Evolutionary conservation across 2,888 invertebrate species (phyloP).

Genomic region (Hoplodrina ambigua): DNA sequence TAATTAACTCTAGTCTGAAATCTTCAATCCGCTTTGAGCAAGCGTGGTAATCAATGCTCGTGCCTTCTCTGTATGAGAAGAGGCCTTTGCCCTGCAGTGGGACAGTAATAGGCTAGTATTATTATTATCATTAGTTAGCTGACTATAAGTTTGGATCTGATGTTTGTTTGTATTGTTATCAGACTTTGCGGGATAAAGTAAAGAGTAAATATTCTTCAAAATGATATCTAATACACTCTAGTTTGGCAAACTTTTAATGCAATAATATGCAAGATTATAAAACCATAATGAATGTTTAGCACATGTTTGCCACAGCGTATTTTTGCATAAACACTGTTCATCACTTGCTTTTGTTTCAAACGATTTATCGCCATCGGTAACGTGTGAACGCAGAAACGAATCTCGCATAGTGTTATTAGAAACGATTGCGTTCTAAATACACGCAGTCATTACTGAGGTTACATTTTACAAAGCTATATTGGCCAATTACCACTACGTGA

Average conservation of each 20-base stretch:
- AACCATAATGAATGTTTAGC: conserved; percentile 59
- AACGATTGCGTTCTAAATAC: conserved; percentile 16
- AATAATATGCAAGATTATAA: conserved; percentile 29
- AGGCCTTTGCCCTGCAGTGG: no score
- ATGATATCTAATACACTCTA: neutral
- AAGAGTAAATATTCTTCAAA: neutral
- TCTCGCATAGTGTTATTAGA: conserved; percentile 31
- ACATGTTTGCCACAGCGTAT: conserved; percentile 54
- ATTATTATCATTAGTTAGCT: neutral
- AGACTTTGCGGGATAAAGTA: neutral
- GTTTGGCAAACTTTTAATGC: conserved; percentile 15
- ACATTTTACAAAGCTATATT: conserved; percentile 28
- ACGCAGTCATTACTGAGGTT: conserved; percentile 11
- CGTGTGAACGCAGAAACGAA: conserved; percentile 53
- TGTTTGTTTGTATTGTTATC: neutral
- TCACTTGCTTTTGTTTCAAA: conserved; percentile 58
- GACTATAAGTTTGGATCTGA: neutral
- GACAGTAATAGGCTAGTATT: no score
- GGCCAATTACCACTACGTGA: conserved; percentile 8
- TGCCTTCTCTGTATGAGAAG: no score
- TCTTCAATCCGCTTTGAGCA: no score
- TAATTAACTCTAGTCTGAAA: no score
- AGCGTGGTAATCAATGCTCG: no score
- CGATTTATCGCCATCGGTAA: conserved; percentile 56
- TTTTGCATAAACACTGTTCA: conserved; percentile 55